These are phyloP conservation scores for Tortrix viridana DNA, from an alignment of 2,888 invertebrate species.

Conservation along the genomic window DNA sequence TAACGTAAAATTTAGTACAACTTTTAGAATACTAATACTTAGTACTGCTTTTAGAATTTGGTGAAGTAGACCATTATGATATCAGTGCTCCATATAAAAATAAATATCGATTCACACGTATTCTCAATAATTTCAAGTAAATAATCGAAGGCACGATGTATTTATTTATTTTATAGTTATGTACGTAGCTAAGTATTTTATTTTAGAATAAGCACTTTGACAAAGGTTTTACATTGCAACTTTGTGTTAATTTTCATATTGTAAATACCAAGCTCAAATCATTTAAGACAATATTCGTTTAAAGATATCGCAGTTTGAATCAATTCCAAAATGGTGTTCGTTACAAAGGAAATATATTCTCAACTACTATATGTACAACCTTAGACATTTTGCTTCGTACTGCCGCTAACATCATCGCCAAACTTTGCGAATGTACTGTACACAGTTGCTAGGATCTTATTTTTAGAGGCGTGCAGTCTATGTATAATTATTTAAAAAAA, in stretches of 20 bases:
- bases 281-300: neutral
- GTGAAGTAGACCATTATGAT: slow-evolving; percentile 21
- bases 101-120: slow-evolving; percentile 20
- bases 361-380: too few species aligned
- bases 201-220: neutral
- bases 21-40: too few species aligned
- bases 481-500: too few species aligned
- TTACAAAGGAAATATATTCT: neutral
- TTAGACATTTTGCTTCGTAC: too few species aligned
- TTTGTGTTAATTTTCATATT: neutral
- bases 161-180: slow-evolving; percentile 18
- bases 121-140: slow-evolving; percentile 13
- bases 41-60: slow-evolving; percentile 37
- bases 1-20: slow-evolving; percentile 40
- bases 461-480: too few species aligned
- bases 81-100: slow-evolving; percentile 5
- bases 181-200: slow-evolving; percentile 7
- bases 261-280: slow-evolving; percentile 6
- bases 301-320: neutral
- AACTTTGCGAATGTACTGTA: too few species aligned
- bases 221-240: neutral
- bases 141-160: slow-evolving; percentile 14
- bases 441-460: too few species aligned
- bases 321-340: neutral
- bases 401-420: too few species aligned